Conservation (phyloP, 2,888 invertebrate genomes). For the Platycheirus albimanus region DNA sequence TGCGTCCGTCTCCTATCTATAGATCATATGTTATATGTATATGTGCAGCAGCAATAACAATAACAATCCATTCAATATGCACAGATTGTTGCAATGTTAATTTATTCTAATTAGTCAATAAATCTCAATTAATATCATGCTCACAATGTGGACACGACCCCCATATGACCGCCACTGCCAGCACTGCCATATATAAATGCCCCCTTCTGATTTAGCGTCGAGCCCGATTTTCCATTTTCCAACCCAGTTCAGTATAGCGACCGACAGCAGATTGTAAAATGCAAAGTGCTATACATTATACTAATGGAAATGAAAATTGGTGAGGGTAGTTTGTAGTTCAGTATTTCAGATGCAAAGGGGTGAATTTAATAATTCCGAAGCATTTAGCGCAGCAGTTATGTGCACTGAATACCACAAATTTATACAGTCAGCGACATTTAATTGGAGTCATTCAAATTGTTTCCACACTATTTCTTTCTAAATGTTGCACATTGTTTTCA, state of each 20-base stretch:
- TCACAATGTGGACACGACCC: conserved; percentile 69
- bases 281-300: conserved; percentile 19
- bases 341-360: too few relatives aligned
- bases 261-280: conserved; percentile 37
- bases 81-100: conserved; percentile 78
- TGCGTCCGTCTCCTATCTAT: neutral
- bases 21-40: neutral
- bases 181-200: conserved; percentile 8
- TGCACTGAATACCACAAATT: conserved; percentile 41
- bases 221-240: neutral
- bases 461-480: too few relatives aligned
- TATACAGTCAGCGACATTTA: conserved; percentile 41
- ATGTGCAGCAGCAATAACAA: conserved; percentile 62
- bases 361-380: conserved; percentile 65
- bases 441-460: conserved; percentile 3
- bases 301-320: conserved; percentile 30
- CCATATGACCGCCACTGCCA: conserved; percentile 54
- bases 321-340: neutral
- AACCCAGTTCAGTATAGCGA: conserved; percentile 10
- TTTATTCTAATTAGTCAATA: conserved; percentile 82
- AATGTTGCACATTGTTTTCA: too few relatives aligned
- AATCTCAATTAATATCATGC: conserved; percentile 80
- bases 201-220: neutral
- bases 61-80: conserved; percentile 72
- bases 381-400: conserved; percentile 54